A percentile compares a stretch with the other conserved stretches of the same genome.
phyloP scores from a whole-genome alignment of 2,797 vertebrate species.

The Sebastes ruberrimus region DNA sequence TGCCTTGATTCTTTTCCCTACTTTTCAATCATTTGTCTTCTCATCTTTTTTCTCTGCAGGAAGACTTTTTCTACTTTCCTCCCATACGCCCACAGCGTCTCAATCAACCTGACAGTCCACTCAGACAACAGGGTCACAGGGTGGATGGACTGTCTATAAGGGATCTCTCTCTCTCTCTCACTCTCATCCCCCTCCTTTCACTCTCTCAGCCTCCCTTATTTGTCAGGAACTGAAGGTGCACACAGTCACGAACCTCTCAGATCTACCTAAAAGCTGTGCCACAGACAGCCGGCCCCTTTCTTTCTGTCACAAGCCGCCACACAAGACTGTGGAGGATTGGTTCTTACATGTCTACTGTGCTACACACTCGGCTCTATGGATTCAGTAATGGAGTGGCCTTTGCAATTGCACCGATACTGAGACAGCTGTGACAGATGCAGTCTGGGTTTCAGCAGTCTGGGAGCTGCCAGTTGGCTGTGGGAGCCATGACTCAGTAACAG shows the following conservation, averaged over 20 bases:
- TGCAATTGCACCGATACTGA: slow-evolving; percentile 10
- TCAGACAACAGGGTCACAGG: slow-evolving; percentile 53
- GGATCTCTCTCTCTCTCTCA: slow-evolving; percentile 8
- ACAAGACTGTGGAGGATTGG: slow-evolving; percentile 4
- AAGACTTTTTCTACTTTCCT: background rate
- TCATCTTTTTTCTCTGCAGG: slow-evolving; percentile 11
- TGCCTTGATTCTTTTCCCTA: background rate
- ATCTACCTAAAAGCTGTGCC: slow-evolving; percentile 6
- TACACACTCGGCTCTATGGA: slow-evolving; percentile 20
- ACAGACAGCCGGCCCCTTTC: slow-evolving; percentile 7
- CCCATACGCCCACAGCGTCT: slow-evolving; percentile 4
- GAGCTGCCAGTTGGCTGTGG: slow-evolving; percentile 33
- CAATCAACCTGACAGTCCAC: slow-evolving; percentile 60
- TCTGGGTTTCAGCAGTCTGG: slow-evolving; percentile 5
- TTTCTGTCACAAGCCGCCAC: background rate
- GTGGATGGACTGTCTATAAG: slow-evolving; percentile 17
- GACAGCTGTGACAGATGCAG: slow-evolving; percentile 43
- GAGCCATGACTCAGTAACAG: slow-evolving; percentile 19
- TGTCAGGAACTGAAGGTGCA: slow-evolving; percentile 12
- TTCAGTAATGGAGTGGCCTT: slow-evolving; percentile 44
- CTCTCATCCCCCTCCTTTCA: background rate
- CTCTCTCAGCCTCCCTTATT: slow-evolving; percentile 4
- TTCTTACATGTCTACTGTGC: slow-evolving; percentile 7
- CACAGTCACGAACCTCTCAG: slow-evolving; percentile 12
- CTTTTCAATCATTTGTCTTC: slow-evolving; percentile 32